phyloP scores from a whole-genome alignment of 2,888 invertebrate species.

The Oscheius sp. region DNA sequence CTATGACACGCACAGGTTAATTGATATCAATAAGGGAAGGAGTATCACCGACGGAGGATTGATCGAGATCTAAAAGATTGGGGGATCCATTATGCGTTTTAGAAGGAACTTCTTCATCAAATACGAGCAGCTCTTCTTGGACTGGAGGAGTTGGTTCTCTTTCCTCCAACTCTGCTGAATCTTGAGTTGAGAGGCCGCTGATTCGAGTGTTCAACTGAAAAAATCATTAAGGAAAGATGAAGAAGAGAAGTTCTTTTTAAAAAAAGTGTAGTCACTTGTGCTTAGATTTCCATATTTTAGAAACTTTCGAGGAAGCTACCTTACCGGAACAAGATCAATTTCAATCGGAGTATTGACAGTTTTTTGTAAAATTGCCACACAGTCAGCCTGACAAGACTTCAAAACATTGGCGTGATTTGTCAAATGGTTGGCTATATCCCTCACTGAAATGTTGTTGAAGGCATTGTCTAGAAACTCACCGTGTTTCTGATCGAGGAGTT shows the following conservation, averaged over 20 bases:
- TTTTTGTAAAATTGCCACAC: constrained; percentile 65
- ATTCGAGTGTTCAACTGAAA: background rate
- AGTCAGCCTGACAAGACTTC: constrained; percentile 80
- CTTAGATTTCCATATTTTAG: too few relatives aligned
- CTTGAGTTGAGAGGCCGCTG: background rate
- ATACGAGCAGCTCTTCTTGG: constrained; percentile 7
- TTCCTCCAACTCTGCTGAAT: background rate
- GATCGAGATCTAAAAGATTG: background rate
- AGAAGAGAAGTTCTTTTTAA: too few relatives aligned
- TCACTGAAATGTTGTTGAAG: constrained; percentile 75
- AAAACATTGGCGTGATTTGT: constrained; percentile 86
- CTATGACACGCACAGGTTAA: background rate
- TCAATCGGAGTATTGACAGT: constrained; percentile 49
- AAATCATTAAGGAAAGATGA: too few relatives aligned
- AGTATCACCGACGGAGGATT: background rate
- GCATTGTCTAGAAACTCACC: constrained; percentile 72
- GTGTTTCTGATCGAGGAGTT: constrained; percentile 95
- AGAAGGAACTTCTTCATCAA: background rate
- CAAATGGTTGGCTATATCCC: constrained; percentile 83
- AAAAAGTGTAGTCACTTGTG: too few relatives aligned
- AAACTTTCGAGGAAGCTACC: background rate
- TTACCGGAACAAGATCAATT: constrained; percentile 50
- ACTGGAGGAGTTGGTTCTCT: constrained; percentile 9
- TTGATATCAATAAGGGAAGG: constrained; percentile 16
- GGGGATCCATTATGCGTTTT: background rate